phyloP scores from a whole-genome alignment of 2,797 vertebrate genomes.

The Dryobates pubescens region DNA sequence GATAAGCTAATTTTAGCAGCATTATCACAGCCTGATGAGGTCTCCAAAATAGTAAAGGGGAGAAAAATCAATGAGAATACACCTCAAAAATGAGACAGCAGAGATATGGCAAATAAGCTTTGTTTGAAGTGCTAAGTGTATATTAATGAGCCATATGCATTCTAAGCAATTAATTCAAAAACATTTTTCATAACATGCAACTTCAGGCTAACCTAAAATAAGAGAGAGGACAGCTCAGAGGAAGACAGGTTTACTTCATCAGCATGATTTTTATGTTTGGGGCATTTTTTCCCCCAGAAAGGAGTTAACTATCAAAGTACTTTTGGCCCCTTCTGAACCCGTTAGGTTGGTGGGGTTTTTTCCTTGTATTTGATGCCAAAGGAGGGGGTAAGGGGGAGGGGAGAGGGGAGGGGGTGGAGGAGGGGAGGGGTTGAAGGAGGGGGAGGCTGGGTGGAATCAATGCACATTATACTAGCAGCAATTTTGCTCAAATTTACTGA shows the following conservation, averaged over 20 bases:
- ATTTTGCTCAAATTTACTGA: background rate
- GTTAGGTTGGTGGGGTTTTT: background rate
- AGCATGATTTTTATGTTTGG: background rate
- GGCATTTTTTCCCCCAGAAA: background rate
- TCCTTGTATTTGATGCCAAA: background rate
- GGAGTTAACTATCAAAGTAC: background rate
- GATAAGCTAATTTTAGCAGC: background rate
- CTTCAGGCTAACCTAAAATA: background rate
- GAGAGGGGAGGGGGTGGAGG: background rate
- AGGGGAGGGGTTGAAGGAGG: background rate
- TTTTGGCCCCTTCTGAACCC: background rate
- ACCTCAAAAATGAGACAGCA: background rate
- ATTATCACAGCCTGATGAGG: background rate
- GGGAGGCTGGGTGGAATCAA: background rate
- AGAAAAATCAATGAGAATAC: background rate
- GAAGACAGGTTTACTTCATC: background rate
- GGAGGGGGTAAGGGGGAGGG: background rate
- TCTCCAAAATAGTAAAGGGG: background rate
- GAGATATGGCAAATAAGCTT: background rate
- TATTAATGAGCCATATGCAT: background rate
- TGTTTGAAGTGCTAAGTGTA: background rate
- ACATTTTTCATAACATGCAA: background rate
- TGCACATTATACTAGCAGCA: background rate
- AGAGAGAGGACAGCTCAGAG: background rate
- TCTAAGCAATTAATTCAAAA: background rate